Evolutionary conservation across 2,113 vertebrate species (phyloP).

Genomic region (Salvelinus alpinus): DNA sequence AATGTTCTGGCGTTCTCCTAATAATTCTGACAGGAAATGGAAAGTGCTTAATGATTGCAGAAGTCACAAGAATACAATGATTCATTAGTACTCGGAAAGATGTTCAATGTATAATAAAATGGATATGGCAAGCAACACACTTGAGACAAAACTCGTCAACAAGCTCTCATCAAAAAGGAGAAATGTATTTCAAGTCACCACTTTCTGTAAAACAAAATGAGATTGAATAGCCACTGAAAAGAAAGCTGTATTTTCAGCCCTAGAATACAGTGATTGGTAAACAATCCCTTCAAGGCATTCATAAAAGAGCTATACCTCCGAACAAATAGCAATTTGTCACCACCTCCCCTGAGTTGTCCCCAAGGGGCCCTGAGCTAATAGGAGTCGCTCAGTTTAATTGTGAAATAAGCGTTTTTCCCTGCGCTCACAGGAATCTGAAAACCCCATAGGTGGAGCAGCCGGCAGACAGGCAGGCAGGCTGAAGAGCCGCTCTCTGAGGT

Average conservation of each 20-base stretch:
- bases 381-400: conserved; percentile 58
- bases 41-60: background rate
- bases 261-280: conserved; percentile 21
- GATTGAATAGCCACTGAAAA: background rate
- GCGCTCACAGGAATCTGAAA: conserved; percentile 59
- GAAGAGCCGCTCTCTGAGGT: conserved; percentile 20
- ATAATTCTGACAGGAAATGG: conserved; percentile 26
- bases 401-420: conserved; percentile 58
- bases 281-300: conserved; percentile 32
- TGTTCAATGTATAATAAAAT: conserved; percentile 23
- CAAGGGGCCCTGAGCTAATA: conserved; percentile 48
- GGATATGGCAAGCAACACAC: background rate
- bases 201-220: background rate
- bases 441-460: conserved; percentile 45
- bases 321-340: conserved; percentile 68
- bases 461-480: conserved; percentile 1
- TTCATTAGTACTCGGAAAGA: conserved; percentile 21
- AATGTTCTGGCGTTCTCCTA: conserved; percentile 34
- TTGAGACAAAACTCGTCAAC: background rate
- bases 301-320: conserved; percentile 18
- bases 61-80: conserved; percentile 8
- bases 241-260: background rate
- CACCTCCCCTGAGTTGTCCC: conserved; percentile 41
- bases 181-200: background rate
- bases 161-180: background rate